Evolutionary conservation across 2,797 vertebrate species (phyloP).

Genomic region (Acipenser ruthenus): DNA sequence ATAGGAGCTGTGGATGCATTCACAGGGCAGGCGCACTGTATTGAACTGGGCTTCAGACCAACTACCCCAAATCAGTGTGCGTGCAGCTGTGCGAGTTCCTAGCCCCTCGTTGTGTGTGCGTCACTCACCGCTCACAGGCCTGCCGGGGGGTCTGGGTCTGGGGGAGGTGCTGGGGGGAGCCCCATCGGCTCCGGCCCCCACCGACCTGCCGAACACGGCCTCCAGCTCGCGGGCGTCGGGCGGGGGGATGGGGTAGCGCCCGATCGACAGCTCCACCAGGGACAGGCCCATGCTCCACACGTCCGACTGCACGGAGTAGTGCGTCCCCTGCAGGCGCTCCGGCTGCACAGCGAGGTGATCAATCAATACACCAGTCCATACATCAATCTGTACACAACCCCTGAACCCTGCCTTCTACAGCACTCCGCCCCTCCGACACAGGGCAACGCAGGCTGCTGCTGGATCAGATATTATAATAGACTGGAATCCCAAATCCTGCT

Average conservation of each 20-base stretch:
- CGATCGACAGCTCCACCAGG: constrained; percentile 89
- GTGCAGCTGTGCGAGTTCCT: too few species aligned
- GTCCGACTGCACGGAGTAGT: constrained; percentile 96
- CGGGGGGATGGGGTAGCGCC: constrained; percentile 92
- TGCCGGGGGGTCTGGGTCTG: constrained; percentile 79
- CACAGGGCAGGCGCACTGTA: too few species aligned
- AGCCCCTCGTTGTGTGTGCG: not conserved
- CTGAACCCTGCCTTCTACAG: too few species aligned
- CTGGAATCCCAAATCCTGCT: too few species aligned
- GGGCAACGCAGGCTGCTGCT: too few species aligned
- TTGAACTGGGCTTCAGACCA: not conserved
- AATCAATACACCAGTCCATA: too few species aligned
- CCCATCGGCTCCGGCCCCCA: constrained; percentile 72
- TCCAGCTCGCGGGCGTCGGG: constrained; percentile 92
- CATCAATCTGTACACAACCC: too few species aligned
- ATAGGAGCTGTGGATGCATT: too few species aligned
- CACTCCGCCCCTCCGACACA: too few species aligned
- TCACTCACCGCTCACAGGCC: constrained; percentile 79
- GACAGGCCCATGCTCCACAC: constrained; percentile 99
- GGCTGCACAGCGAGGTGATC: constrained; percentile 57
- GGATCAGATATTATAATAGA: too few species aligned
- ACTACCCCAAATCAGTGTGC: not conserved
- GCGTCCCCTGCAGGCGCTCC: constrained; percentile 94
- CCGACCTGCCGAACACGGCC: constrained; percentile 79
- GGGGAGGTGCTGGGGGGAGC: constrained; percentile 74